Conservation (phyloP, 2,113 vertebrate genomes). For the Pteruthius melanotis region DNA sequence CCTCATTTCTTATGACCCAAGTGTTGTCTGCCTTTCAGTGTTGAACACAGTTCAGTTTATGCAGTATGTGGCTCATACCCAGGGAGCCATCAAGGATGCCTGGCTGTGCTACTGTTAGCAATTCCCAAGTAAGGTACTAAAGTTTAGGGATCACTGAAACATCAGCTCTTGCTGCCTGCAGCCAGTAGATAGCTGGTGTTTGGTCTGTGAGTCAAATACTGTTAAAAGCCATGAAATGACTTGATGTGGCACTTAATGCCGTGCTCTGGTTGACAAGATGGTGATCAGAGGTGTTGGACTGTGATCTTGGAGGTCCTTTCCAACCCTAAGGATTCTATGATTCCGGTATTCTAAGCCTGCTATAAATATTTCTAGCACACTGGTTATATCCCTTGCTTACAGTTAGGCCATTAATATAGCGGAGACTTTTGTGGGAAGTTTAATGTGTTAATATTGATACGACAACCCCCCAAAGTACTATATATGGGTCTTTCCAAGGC, state of each 20-base stretch:
- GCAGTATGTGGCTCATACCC: not conserved
- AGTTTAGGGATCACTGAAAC: not conserved
- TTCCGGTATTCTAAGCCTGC: not conserved
- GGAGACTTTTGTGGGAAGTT: not conserved
- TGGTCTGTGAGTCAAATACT: not conserved
- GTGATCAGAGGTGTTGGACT: not conserved
- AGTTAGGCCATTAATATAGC: not conserved
- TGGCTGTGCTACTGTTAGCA: not conserved
- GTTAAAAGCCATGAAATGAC: not conserved
- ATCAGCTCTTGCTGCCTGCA: not conserved
- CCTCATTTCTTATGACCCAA: not conserved
- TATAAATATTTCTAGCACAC: not conserved
- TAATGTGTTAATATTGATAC: not conserved
- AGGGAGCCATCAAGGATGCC: not conserved
- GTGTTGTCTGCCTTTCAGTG: not conserved
- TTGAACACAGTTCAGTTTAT: not conserved
- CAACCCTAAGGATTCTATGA: not conserved
- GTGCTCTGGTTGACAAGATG: not conserved
- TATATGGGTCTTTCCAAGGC: not conserved
- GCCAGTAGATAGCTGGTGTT: not conserved
- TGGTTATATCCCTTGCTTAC: not conserved
- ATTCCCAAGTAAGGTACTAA: not conserved
- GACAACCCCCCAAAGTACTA: accelerated
- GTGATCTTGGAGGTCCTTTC: not conserved
- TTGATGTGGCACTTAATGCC: accelerated